A percentile compares a stretch with the other conserved stretches of the same genome.
These are phyloP conservation scores for Saccostrea glomerata DNA, from an alignment of 1,140 invertebrate species.

Conservation along the genomic window DNA sequence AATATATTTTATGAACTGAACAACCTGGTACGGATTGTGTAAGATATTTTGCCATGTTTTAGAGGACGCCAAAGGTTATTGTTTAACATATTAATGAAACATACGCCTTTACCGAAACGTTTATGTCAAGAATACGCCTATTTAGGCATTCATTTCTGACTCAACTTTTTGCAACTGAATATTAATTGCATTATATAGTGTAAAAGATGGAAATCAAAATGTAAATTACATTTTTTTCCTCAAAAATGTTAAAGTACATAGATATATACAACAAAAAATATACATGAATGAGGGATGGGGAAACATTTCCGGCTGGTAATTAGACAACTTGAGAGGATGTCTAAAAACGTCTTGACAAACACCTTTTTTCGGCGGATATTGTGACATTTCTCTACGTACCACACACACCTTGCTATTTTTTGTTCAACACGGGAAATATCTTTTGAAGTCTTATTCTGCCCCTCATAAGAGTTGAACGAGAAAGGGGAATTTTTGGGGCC, in stretches of 20 bases:
- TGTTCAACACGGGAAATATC: background rate
- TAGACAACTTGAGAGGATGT: background rate
- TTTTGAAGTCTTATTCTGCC: background rate
- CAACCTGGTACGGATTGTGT: background rate
- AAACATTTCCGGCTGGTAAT: conserved; percentile 18
- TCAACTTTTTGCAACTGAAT: background rate
- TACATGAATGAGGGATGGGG: background rate
- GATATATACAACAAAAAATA: background rate
- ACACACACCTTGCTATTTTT: background rate
- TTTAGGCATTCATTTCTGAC: background rate
- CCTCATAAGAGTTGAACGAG: background rate
- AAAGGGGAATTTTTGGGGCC: background rate
- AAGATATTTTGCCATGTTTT: background rate
- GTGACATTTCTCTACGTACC: background rate
- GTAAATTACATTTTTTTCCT: background rate
- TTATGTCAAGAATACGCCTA: conserved; percentile 18
- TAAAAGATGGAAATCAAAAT: background rate
- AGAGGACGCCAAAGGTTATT: background rate
- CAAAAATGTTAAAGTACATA: conserved; percentile 2
- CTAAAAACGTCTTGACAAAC: background rate
- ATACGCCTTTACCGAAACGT: background rate
- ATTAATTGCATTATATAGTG: background rate
- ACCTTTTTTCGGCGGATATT: conserved; percentile 4
- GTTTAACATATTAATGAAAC: conserved; percentile 22
- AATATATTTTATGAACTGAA: background rate